phyloP scores from a whole-genome alignment of 92 coral and sea anemone genomes.

The Porites rus region DNA sequence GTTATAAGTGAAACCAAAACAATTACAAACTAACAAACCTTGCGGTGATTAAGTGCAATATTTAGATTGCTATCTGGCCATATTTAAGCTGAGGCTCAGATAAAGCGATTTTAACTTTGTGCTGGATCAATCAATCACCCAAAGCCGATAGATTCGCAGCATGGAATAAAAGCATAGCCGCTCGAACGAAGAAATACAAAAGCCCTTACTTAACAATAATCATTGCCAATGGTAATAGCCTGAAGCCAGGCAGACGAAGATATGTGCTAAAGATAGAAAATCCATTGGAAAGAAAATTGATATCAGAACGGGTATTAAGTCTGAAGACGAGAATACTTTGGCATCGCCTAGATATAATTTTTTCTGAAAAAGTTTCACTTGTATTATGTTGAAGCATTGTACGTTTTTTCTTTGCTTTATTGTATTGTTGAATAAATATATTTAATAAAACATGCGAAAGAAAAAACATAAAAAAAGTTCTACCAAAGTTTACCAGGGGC shows the following conservation, averaged over 20 bases:
- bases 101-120: neutral
- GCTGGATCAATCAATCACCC: conserved; percentile 2
- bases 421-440: neutral
- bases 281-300: neutral
- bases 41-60: neutral
- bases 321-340: neutral
- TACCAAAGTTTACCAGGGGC: neutral
- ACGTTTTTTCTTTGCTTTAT: neutral
- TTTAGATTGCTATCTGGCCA: neutral
- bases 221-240: neutral
- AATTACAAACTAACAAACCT: neutral
- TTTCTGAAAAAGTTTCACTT: neutral
- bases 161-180: neutral
- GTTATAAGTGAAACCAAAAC: neutral
- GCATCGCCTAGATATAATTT: neutral
- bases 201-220: conserved; percentile 6
- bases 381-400: neutral
- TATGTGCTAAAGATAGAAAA: neutral
- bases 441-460: conserved; percentile 26
- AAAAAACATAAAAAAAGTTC: neutral
- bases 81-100: conserved; percentile 16
- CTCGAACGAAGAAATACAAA: conserved; percentile 10
- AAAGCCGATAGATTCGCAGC: neutral
- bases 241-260: conserved; percentile 1
- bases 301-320: neutral